phyloP scores from a whole-genome alignment of 1,140 invertebrate species.

The Neocloeon triangulifer region DNA sequence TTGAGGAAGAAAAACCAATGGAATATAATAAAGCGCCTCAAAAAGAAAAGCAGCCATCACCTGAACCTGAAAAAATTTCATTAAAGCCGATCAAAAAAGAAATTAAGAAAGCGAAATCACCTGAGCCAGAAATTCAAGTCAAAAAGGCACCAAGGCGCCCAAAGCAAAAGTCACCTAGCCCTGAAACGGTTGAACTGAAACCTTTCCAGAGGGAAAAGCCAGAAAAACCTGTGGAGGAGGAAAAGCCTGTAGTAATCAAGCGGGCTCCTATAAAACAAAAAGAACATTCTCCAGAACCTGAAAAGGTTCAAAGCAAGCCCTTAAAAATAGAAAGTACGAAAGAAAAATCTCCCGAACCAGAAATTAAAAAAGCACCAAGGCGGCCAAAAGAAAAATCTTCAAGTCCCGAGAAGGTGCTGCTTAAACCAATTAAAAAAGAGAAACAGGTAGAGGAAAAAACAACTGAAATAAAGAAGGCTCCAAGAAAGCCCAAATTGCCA shows the following conservation, averaged over 20 bases:
- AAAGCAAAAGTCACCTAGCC: not conserved
- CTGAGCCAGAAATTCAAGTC: not conserved
- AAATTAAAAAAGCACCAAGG: constrained; percentile 3
- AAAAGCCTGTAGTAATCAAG: too few relatives aligned
- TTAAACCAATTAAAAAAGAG: constrained; percentile 10
- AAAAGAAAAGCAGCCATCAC: constrained; percentile 6
- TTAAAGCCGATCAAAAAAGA: constrained; percentile 3
- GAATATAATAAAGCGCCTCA: constrained; percentile 6
- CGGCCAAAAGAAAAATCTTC: constrained; percentile 7
- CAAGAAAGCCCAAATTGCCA: constrained; percentile 8
- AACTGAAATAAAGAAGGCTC: constrained; percentile 10
- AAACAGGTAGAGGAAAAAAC: constrained; percentile 10
- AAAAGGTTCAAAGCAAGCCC: constrained; percentile 9
- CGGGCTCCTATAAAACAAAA: too few relatives aligned
- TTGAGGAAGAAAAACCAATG: constrained; percentile 7
- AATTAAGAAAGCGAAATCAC: constrained; percentile 6
- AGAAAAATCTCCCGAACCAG: not conserved
- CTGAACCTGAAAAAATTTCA: constrained; percentile 8
- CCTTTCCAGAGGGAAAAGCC: constrained; percentile 15
- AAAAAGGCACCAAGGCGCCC: constrained; percentile 6
- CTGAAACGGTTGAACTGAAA: constrained; percentile 12
- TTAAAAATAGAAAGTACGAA: constrained; percentile 8
- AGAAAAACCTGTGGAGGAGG: constrained; percentile 2
- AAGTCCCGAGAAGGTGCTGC: constrained; percentile 4
- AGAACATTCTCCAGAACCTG: constrained; percentile 4